A percentile compares a stretch with the other conserved stretches of the same genome.
phyloP scores from a whole-genome alignment of 2,113 vertebrate genomes.

The Uropsilus gracilis region DNA sequence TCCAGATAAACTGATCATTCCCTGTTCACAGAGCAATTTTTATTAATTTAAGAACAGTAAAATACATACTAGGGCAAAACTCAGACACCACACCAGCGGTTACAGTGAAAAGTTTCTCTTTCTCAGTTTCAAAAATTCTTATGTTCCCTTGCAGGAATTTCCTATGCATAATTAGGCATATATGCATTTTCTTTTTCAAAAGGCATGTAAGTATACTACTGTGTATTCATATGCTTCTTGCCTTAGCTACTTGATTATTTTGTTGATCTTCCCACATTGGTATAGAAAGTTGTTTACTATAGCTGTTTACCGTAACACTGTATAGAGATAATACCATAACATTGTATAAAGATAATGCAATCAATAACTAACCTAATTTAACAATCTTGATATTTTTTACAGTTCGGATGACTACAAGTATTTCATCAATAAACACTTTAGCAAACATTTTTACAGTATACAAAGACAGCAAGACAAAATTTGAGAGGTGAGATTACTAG shows the following conservation, averaged over 20 bases:
- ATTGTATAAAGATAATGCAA: neutral
- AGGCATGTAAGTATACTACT: neutral
- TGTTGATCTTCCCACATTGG: neutral
- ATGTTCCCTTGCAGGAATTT: neutral
- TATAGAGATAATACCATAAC: neutral
- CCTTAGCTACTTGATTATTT: neutral
- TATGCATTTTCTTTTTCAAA: neutral
- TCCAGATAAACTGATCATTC: neutral
- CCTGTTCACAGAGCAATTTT: neutral
- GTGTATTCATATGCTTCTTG: neutral
- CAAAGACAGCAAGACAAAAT: neutral
- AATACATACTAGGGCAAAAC: neutral
- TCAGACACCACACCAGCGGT: neutral
- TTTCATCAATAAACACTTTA: neutral
- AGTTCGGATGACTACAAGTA: neutral
- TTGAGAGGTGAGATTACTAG: neutral
- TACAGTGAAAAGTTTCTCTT: neutral
- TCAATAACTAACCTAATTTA: neutral
- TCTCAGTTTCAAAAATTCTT: neutral
- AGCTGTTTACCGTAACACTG: neutral
- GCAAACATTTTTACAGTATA: neutral
- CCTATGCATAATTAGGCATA: neutral
- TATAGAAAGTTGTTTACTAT: neutral
- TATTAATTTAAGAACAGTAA: neutral
- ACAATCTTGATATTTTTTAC: neutral